Conservation (phyloP, 1,140 invertebrate genomes). For the Philopotamus ludificatus region DNA sequence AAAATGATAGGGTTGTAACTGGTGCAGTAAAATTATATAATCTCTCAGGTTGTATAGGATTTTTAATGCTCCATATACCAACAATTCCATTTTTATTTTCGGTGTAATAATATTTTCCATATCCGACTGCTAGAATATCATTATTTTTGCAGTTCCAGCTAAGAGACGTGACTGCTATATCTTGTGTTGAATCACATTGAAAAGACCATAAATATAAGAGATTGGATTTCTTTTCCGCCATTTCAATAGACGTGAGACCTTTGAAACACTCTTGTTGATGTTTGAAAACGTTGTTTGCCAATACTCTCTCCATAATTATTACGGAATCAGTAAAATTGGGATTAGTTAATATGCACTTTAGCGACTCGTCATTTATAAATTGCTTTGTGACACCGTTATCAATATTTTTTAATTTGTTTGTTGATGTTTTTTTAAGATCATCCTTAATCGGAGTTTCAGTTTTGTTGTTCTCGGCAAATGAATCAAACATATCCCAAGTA, state of each 20-base stretch:
- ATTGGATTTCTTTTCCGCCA: conserved; percentile 48
- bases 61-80: conserved; percentile 82
- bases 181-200: conserved; percentile 50
- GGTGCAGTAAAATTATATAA: conserved; percentile 66
- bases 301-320: conserved; percentile 64
- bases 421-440: neutral
- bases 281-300: conserved; percentile 66
- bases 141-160: conserved; percentile 65
- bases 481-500: conserved; percentile 72
- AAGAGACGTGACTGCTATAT: conserved; percentile 58
- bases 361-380: too few relatives aligned
- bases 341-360: neutral
- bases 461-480: conserved; percentile 48
- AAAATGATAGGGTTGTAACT: conserved; percentile 74
- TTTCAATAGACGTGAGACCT: conserved; percentile 45
- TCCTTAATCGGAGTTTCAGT: too few relatives aligned
- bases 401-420: neutral
- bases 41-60: conserved; percentile 78
- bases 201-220: conserved; percentile 66
- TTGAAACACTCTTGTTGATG: conserved; percentile 65
- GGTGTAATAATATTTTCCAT: conserved; percentile 62
- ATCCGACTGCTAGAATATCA: conserved; percentile 69
- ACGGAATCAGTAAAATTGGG: conserved; percentile 59
- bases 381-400: neutral
- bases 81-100: conserved; percentile 63